Evolutionary conservation across 2,113 vertebrate species (phyloP), one percentile per base, ranked within the genome.

Genomic region (Poecilia latipinna): DNA sequence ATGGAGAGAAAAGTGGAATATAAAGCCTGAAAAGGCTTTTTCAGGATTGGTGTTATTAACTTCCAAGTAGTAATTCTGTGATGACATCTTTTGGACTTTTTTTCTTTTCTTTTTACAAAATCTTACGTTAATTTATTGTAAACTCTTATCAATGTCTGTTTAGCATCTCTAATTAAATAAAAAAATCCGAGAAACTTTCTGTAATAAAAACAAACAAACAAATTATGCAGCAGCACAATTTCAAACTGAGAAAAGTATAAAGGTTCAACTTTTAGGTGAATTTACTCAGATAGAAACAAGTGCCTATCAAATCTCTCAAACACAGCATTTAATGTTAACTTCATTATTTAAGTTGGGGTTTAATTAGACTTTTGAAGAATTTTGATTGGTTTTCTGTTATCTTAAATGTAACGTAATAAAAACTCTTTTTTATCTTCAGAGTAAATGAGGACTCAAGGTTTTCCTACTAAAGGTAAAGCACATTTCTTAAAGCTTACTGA

Each of bases 1-100:
- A 72, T 65, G 64, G 60, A 12, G 60, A 12, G 12, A 12, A 13
- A 68, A 65, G 24, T 75, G 70, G 65, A 75, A 71, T 35, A 24
- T 33, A 51, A n/a, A 24, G 61, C 19, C 26, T 62, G 70, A 76
- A 8, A 8, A 12, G 31, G n/a, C 65, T 65, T 17, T 24, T 24
- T 15, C 7, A 8, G 33, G 3, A 12, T n/a, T n/a, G 33, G 19
- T 22, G 24, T 3, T 57, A 57, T 24, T 57, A 57, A 57, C 19
- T 57, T 7, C 3, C 17, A 10, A 10, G 17, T 17, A 57, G 3
- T 57, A 57, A 24, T 54, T 54, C 19, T 15, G 51, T 54, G 22
- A 54, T 57, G 2, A 57, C 8, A 22, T 54, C 7, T 54, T 54
- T 54, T 54, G 7, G 51, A 54, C 35, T 8, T 19, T 48, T 48